Evolutionary conservation across 2,113 vertebrate species (phyloP).

Genomic region (Talpa occidentalis): DNA sequence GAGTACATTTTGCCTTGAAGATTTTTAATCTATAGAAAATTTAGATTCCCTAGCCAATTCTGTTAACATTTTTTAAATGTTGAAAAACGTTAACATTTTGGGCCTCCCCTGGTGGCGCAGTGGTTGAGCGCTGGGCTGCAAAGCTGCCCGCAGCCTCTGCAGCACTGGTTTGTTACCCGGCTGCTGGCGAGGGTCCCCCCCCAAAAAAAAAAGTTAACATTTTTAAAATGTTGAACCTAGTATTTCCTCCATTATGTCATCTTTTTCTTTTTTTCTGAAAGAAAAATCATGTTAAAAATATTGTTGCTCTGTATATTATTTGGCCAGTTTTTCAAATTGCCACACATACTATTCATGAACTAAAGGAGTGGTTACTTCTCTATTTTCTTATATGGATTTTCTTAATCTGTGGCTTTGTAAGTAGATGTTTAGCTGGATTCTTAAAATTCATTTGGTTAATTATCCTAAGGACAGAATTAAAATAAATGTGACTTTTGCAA

Average conservation of each 20-base stretch:
- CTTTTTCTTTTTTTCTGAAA: background rate
- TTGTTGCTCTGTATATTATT: background rate
- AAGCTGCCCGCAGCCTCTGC: no score
- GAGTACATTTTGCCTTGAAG: slow-evolving; percentile 15
- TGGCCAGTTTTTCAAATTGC: slow-evolving; percentile 5
- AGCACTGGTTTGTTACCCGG: no score
- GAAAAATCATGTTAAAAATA: background rate
- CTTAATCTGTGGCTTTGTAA: background rate
- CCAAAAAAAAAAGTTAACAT: no score
- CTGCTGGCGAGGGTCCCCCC: no score
- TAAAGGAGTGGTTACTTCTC: background rate
- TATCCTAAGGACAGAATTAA: background rate
- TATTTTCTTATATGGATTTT: background rate
- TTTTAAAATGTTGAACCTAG: background rate
- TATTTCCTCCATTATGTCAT: slow-evolving; percentile 29
- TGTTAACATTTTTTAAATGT: background rate
- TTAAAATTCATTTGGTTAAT: slow-evolving; percentile 43
- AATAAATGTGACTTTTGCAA: slow-evolving; percentile 26
- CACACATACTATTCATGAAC: background rate
- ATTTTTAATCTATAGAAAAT: background rate
- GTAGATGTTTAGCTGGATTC: background rate
- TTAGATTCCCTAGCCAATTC: slow-evolving; percentile 3
- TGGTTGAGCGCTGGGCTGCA: no score
- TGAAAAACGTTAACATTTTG: no score
- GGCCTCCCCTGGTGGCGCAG: no score